Evolutionary conservation across 2,888 invertebrate genomes (phyloP).

Genomic region (Tethea ocularis): DNA sequence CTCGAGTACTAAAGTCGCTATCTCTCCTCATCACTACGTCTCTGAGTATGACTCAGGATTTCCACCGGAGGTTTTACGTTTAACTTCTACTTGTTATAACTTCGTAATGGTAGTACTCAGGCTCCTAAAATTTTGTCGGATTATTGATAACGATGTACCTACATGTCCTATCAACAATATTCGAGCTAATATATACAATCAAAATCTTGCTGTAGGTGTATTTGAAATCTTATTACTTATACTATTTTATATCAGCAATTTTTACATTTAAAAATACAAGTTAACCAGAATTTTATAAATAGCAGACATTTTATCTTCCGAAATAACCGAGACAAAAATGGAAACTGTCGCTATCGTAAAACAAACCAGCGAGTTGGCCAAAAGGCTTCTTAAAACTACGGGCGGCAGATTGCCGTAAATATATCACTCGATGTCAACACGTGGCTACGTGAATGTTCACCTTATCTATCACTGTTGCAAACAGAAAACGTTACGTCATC

Average conservation of each 20-base stretch:
- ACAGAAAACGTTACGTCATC: conserved; percentile 7
- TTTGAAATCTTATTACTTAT: conserved; percentile 20
- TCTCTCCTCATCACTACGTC: no score
- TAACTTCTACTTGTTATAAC: no score
- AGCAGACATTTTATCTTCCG: conserved; percentile 22
- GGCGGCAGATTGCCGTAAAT: conserved; percentile 56
- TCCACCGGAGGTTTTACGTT: no score
- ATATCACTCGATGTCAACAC: conserved; percentile 58
- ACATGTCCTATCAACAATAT: no score
- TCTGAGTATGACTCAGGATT: no score
- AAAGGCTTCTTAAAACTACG: conserved; percentile 51
- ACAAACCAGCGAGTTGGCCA: conserved; percentile 39
- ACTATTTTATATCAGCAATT: conserved; percentile 7
- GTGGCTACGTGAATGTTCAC: conserved; percentile 46
- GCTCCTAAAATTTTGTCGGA: no score
- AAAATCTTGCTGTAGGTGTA: no score
- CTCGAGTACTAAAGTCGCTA: no score
- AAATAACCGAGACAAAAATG: conserved; percentile 25
- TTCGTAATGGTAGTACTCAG: no score
- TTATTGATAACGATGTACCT: no score
- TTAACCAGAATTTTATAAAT: not conserved
- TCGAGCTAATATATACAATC: no score
- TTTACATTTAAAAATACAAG: not conserved
- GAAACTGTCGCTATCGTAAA: conserved; percentile 45
- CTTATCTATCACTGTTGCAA: conserved; percentile 30